phyloP scores from a whole-genome alignment of 2,113 vertebrate genomes.

The Poecile atricapillus region DNA sequence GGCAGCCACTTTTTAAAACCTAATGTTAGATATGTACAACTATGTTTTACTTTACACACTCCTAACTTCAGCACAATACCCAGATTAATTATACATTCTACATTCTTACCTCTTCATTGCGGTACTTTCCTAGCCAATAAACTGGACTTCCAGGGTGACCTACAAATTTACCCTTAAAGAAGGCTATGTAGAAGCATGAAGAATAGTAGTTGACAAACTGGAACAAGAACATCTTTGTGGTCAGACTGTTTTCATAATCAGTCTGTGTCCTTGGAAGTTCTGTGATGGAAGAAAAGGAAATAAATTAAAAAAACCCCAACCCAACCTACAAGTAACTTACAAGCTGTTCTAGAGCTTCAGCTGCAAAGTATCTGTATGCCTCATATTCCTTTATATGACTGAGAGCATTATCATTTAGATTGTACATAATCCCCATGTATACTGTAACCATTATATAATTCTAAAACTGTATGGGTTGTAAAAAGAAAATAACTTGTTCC shows the following conservation, averaged over 20 bases:
- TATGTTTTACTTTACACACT: background rate
- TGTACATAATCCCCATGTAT: background rate
- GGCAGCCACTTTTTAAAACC: background rate
- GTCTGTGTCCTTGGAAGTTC: constrained; percentile 91
- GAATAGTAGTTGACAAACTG: constrained; percentile 98
- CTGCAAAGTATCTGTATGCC: background rate
- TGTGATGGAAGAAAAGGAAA: constrained; percentile 53
- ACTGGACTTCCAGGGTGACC: constrained; percentile 86
- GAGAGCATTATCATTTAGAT: constrained; percentile 35
- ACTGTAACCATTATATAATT: constrained; percentile 28
- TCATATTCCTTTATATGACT: constrained; percentile 5
- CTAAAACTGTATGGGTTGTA: constrained; percentile 21
- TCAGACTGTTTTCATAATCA: constrained; percentile 93
- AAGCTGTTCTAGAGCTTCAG: background rate
- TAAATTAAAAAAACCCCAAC: background rate
- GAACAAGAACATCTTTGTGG: constrained; percentile 96
- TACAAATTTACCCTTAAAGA: constrained; percentile 91
- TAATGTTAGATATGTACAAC: background rate
- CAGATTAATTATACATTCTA: background rate
- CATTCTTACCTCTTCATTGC: constrained; percentile 87
- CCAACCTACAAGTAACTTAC: background rate
- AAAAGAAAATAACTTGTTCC: background rate
- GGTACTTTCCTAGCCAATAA: constrained; percentile 86
- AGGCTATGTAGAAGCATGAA: constrained; percentile 95
- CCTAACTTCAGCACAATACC: background rate